Evolutionary conservation across 1,140 invertebrate genomes (phyloP).

Genomic region (Drosophila nannoptera): DNA sequence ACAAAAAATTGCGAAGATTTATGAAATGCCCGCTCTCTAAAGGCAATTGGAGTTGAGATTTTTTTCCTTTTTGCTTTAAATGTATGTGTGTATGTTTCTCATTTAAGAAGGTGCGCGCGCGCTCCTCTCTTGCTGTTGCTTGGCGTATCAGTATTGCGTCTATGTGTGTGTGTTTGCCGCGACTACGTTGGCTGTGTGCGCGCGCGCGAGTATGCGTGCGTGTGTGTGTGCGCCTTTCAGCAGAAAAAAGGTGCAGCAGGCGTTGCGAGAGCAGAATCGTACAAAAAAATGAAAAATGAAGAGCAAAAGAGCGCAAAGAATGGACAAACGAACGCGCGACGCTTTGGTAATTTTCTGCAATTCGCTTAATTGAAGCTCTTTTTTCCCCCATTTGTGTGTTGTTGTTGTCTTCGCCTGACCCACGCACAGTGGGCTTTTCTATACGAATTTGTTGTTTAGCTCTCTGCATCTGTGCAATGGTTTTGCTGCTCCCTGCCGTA

Average conservation of each 20-base stretch:
- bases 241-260: constrained; percentile 65
- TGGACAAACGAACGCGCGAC: background rate
- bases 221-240: constrained; percentile 45
- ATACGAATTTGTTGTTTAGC: constrained; percentile 10
- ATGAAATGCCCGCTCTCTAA: constrained; percentile 29
- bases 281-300: no score
- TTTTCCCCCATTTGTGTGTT: constrained; percentile 5
- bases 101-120: constrained; percentile 20
- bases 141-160: constrained; percentile 11
- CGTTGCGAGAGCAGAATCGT: constrained; percentile 33
- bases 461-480: constrained; percentile 5
- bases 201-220: constrained; percentile 14
- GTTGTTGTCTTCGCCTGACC: constrained; percentile 14
- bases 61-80: constrained; percentile 10
- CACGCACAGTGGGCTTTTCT: constrained; percentile 23
- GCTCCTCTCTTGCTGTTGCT: constrained; percentile 18
- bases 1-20: constrained; percentile 43
- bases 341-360: constrained; percentile 25
- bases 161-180: constrained; percentile 17
- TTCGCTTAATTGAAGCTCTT: constrained; percentile 41
- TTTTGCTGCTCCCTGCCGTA: no score
- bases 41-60: constrained; percentile 54
- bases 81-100: background rate
- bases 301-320: constrained; percentile 27
- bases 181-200: constrained; percentile 4